Conservation (phyloP, 1,140 invertebrate genomes). For the Pseudomyrmex flavicornis region DNA sequence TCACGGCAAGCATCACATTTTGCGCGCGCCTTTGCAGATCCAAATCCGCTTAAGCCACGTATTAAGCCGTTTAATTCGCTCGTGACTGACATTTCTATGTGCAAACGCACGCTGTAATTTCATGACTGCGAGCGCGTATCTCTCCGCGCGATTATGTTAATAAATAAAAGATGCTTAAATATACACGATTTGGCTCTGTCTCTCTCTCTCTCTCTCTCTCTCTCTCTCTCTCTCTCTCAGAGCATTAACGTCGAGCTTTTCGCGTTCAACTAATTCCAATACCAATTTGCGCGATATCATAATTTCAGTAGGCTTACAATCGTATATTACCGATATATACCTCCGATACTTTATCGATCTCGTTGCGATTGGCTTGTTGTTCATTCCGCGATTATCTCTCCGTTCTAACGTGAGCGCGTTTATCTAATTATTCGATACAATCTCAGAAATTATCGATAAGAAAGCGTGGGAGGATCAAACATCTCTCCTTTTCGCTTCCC, state of each 20-base stretch:
- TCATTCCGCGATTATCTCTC: not conserved
- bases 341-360: too few species aligned
- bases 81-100: slow-evolving; percentile 45
- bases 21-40: slow-evolving; percentile 40
- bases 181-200: not conserved
- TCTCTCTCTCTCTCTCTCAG: not conserved
- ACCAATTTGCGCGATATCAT: not conserved
- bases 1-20: slow-evolving; percentile 18
- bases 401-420: too few species aligned
- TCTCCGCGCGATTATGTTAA: slow-evolving; percentile 38
- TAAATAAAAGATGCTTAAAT: slow-evolving; percentile 55
- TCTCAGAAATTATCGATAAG: not conserved
- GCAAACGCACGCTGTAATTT: slow-evolving; percentile 40
- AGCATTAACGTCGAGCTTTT: slow-evolving; percentile 17
- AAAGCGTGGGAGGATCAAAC: slow-evolving; percentile 1
- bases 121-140: slow-evolving; percentile 5
- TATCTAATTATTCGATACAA: too few species aligned
- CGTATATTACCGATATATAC: not conserved
- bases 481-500: not conserved
- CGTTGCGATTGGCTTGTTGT: not conserved
- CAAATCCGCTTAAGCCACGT: slow-evolving; percentile 48
- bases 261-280: not conserved
- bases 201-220: not conserved
- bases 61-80: slow-evolving; percentile 57
- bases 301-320: slow-evolving; percentile 7